Evolutionary conservation across 2,113 vertebrate species (phyloP).

Genomic region (Sminthopsis crassicaudata): DNA sequence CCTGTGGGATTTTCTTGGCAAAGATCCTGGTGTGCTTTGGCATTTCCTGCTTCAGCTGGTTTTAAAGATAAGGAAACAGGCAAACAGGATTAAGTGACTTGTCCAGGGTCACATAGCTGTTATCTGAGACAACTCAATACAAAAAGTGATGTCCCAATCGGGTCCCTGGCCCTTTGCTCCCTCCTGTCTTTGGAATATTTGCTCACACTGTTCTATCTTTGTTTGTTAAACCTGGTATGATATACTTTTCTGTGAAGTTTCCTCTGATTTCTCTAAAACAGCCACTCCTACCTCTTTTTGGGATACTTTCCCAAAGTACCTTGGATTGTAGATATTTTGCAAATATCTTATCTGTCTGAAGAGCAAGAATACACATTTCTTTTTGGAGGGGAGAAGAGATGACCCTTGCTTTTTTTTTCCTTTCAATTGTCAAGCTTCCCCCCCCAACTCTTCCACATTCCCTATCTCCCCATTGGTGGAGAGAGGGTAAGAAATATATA

Average conservation of each 20-base stretch:
- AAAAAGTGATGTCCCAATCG: background rate
- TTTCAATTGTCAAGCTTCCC: background rate
- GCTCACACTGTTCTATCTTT: no score
- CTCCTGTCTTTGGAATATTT: background rate
- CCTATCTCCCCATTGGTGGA: no score
- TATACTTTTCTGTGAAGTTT: no score
- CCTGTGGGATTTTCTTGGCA: background rate
- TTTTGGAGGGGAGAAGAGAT: background rate
- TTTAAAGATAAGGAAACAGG: background rate
- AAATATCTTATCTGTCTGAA: background rate
- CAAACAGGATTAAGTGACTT: background rate
- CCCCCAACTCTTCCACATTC: background rate
- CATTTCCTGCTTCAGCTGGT: background rate
- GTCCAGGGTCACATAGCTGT: background rate
- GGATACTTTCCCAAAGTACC: background rate
- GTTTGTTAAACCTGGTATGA: no score
- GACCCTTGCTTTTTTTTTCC: background rate
- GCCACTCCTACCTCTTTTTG: background rate
- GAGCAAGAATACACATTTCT: background rate
- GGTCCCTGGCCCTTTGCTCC: background rate
- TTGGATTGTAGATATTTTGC: background rate
- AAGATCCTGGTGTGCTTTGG: background rate
- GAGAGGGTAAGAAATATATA: background rate
- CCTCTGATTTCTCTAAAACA: background rate
- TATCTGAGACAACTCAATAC: background rate